Base-by-base conservation (phyloP, 2,797 vertebrate genomes). In the Diceros bicornis region DNA sequence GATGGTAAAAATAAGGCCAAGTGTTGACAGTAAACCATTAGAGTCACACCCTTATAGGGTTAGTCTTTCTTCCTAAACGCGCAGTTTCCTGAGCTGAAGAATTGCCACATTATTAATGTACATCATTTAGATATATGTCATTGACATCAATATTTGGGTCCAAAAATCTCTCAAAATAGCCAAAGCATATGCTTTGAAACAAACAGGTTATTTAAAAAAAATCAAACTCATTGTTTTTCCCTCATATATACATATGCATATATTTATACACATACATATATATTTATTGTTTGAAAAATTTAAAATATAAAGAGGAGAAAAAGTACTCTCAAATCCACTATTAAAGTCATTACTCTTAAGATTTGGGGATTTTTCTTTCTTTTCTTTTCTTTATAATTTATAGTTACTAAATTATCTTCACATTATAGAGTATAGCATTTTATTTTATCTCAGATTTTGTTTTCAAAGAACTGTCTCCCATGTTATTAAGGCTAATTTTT, bases 141-240 rank as follows among this genome's bases (percentile, higher is more conserved):
- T 16, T n/a, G 55, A 52, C 0, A 81, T 27, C 0, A 50, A 69
- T 47, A 32, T 2, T 57, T 87, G 3, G 18, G n/a, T 89, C 7
- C 78, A 94, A 25, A 93, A 69, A 94, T 50, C n/a, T 75, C 32
- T 75, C n/a, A 32, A 79, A 79, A 10, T 44, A 83, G 21, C 59
- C 93, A 92, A 75, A 88, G 13, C 37, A 17, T 25, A 32, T 57
- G 7, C 21, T 71, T 81, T 47, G 29, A 85, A 90, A 78, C 27
- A 94, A 78, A 55, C 8, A 75, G 52, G 27, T 16, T n/a, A 84
- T 95, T 61, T 66, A 34, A 87, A 95, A 83, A 83, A 91, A 21
- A n/a, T 5, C 4, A 84, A 66, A 32, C 25, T 47, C 13, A 44
- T 10, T 74, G 12, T 32, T 64, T 90, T 91, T 55, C 27, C 17